phyloP scores from a whole-genome alignment of 2,797 vertebrate species.

The Echiichthys vipera region DNA sequence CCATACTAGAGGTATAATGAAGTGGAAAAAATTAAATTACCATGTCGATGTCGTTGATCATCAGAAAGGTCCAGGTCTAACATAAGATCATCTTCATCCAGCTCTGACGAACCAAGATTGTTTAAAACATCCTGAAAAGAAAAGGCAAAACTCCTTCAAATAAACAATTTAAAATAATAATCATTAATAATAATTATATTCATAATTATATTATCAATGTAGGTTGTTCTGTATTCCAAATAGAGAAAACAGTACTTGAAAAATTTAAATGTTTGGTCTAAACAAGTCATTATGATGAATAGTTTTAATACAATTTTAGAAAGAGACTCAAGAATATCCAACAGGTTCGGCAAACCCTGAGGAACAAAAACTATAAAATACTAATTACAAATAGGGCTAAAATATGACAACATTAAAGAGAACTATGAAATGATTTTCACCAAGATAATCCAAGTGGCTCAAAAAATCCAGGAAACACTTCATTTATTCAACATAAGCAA shows the following conservation, averaged over 20 bases:
- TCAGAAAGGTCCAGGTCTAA: conserved; percentile 96
- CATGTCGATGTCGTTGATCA: conserved; percentile 90
- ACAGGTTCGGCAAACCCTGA: conserved; percentile 75
- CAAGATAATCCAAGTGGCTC: conserved; percentile 8
- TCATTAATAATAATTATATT: not conserved
- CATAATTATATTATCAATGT: not conserved
- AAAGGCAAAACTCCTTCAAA: conserved; percentile 4
- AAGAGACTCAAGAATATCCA: conserved; percentile 87
- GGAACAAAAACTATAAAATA: conserved; percentile 2
- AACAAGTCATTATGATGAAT: conserved; percentile 9
- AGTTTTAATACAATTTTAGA: conserved; percentile 85
- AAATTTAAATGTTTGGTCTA: not conserved
- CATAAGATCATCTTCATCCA: conserved; percentile 99
- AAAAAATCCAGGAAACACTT: not conserved
- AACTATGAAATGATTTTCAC: conserved; percentile 16
- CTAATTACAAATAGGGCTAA: conserved; percentile 14
- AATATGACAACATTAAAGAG: conserved; percentile 8
- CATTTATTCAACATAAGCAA: conserved; percentile 12
- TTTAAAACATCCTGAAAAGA: conserved; percentile 82
- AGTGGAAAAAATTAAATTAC: conserved; percentile 75
- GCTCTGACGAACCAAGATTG: conserved; percentile 95
- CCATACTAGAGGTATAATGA: too few relatives aligned
- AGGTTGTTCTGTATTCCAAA: not conserved
- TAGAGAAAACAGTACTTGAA: not conserved
- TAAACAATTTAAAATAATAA: not conserved